Conservation (phyloP, 1,140 invertebrate genomes). For the Prorops nasuta region DNA sequence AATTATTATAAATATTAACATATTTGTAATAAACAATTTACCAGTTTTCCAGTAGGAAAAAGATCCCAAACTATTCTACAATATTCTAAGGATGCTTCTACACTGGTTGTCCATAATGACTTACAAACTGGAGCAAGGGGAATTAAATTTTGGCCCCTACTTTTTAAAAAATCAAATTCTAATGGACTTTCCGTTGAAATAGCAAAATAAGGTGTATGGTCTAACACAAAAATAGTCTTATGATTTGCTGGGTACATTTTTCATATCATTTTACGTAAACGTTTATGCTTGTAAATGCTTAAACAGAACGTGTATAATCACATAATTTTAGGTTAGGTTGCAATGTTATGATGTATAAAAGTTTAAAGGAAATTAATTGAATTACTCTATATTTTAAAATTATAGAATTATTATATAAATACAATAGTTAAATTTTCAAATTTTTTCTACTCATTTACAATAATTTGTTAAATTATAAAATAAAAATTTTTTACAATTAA, state of each 20-base stretch:
- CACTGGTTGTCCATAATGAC: conserved; percentile 91
- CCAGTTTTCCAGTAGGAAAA: conserved; percentile 84
- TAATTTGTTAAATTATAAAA: too few species aligned
- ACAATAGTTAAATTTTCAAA: too few species aligned
- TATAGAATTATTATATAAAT: too few species aligned
- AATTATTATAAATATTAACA: conserved; percentile 3
- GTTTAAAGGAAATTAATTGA: too few species aligned
- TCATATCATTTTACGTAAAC: neutral
- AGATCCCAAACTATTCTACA: conserved; percentile 95
- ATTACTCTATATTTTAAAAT: too few species aligned
- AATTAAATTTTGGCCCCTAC: conserved; percentile 67
- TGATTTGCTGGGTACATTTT: conserved; percentile 71
- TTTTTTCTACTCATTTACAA: too few species aligned
- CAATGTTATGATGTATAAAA: too few species aligned
- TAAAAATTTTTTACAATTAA: too few species aligned
- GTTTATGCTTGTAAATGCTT: neutral
- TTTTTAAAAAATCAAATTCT: conserved; percentile 84
- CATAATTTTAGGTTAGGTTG: too few species aligned
- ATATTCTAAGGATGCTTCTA: conserved; percentile 93
- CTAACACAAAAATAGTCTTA: conserved; percentile 93
- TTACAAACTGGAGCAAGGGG: conserved; percentile 80
- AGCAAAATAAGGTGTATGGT: conserved; percentile 86
- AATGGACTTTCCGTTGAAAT: conserved; percentile 82
- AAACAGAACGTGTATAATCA: too few species aligned
- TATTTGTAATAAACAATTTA: conserved; percentile 44